Evolutionary conservation across 2,888 invertebrate genomes (phyloP), one percentile per base, ranked within the genome.

Genomic region (Drosophila maculinotata): DNA sequence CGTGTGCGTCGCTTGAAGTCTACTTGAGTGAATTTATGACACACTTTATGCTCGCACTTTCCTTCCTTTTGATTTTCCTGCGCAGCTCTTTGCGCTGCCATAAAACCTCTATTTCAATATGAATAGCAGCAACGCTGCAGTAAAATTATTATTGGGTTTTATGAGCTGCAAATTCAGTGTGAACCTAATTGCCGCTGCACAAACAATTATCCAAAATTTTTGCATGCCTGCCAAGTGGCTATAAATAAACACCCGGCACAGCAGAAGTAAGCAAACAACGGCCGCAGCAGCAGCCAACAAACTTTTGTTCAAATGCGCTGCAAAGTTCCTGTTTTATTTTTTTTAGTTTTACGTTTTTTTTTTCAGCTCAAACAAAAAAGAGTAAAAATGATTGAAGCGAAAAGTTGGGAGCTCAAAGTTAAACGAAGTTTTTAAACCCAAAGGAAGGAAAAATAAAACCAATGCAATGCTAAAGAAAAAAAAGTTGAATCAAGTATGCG

Each of bases 371-470:
- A 45, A 42, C 53, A 49, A 42, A 54, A 63, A 48, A 48, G 38
- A 48, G 58, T 52, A 58, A 62, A 66, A 69, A 74, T 79, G 79
- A 81, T 67, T 65, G 68, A 71, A 66, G 66, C 65, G 30, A 65
- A 79, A 84, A 84, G 67, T 74, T 74, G 51, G 51, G 3, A 42
- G 35, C 63, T 35, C 44, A 58, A 76, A 80, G 73, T 76, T 81
- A 41, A 63, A 56, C 48, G 49, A 79, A 79, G 76, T 81, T 81
- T 69, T 45, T 58, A 3, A 59, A 25, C 48, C 42, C 38, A 56
- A 31, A 33, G 20, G 25, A 39, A 28, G 42, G 1, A 28, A 42
- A 56, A 47, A 35, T n/a, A 15, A 49, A 45, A 17, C 17, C 39
- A 57, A 66, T 53, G 42, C 38, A 45, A 41, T 31, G 30, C 25